These are phyloP conservation scores for Umimayanthus kanabou DNA, from an alignment of 92 coral and sea anemone genomes.

Conservation along the genomic window DNA sequence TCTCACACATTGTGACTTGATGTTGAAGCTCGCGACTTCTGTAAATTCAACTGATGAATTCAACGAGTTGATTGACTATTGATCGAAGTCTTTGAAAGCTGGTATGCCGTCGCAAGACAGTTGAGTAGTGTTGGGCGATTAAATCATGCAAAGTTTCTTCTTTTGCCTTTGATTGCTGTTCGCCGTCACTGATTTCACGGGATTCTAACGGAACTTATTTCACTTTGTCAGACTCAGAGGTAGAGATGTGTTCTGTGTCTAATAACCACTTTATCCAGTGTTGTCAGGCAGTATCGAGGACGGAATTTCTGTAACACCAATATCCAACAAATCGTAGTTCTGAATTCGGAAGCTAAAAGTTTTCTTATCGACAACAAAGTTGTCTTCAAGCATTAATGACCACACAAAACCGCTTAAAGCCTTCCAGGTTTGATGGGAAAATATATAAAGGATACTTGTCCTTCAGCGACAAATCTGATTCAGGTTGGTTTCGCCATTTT, in stretches of 20 bases:
- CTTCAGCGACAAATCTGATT: neutral
- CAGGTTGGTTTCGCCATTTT: neutral
- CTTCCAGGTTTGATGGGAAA: neutral
- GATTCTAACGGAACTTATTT: neutral
- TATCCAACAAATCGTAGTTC: neutral
- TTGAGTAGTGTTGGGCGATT: neutral
- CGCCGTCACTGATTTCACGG: neutral
- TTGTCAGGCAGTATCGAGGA: neutral
- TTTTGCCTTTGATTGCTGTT: neutral
- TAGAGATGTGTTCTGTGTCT: neutral
- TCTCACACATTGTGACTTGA: constrained; percentile 53
- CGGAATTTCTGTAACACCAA: neutral
- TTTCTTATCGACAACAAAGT: neutral
- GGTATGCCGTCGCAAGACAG: neutral
- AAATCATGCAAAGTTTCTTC: neutral
- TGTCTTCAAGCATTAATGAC: neutral
- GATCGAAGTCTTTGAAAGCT: neutral
- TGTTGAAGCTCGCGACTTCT: constrained; percentile 51
- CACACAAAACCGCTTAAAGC: neutral
- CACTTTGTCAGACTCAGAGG: neutral
- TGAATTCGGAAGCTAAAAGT: neutral
- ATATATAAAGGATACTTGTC: neutral
- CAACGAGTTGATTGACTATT: neutral
- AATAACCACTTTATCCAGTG: neutral
- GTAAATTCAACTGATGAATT: neutral